Evolutionary conservation across 1,140 invertebrate genomes (phyloP), one percentile per base, ranked within the genome.

Genomic region (Lasioglossum baleicum): DNA sequence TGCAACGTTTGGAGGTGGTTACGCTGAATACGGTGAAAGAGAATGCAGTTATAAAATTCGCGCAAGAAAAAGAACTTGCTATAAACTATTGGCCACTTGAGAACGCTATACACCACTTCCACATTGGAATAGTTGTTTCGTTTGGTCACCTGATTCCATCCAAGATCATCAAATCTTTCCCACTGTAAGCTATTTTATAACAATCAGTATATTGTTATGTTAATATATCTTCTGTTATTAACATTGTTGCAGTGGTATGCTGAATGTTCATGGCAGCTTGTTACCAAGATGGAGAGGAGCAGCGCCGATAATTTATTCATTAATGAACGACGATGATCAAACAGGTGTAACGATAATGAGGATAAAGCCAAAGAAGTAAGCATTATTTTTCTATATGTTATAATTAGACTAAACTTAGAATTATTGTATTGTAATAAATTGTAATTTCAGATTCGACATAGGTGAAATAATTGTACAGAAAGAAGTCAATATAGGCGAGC

Each of bases 271-370:
- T 93, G 97, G 96, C 15, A 98, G 97, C 92, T 90, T 99, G 51
- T 91, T 99, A 83, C 98, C 98, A 42, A 94, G 96, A 81, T 99
- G 98, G 97, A 94, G 98, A 91, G 98, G 98, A 51, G 97, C 98
- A 63, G 96, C 97, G 15, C 98, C 98, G 6, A 96, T 99, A 65
- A 94, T 96, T 81, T 95, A 98, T 92, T 94, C 97, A n/a, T 93
- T 98, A 72, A 94, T 97, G 74, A 96, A 96, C 93, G 97, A 97
- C 42, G 98, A 99, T 90, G 85, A 90, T 40, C 92, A 94, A 72
- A 98, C 97, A 35, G 98, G 98, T 56, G 94, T 99, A 44, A 96
- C 97, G 6, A 95, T 99, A 48, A 98, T 99, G 96, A 96, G 95
- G 92, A 97, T 99, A 72, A 94, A 95, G 87, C 96, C 98, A 31